These are phyloP conservation scores for Pseudachorutes palmiensis DNA, from an alignment of 1,140 invertebrate genomes.

Conservation along the genomic window DNA sequence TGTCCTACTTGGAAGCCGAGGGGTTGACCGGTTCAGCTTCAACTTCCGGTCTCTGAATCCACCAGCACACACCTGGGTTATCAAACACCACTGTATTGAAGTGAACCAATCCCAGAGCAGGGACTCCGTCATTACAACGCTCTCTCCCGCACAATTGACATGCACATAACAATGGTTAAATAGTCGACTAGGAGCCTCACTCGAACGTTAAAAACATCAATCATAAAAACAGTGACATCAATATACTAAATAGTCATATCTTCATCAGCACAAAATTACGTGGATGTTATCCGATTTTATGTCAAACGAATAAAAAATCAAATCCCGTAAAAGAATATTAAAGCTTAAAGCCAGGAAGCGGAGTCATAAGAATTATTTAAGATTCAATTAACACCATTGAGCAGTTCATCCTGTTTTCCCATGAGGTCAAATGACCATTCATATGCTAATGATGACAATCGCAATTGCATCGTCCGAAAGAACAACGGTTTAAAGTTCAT, in stretches of 20 bases:
- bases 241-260: too few relatives aligned
- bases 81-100: not conserved
- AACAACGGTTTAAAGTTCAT: conserved; percentile 22
- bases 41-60: conserved; percentile 37
- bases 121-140: too few relatives aligned
- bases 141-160: not conserved
- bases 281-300: too few relatives aligned
- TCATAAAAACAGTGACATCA: too few relatives aligned
- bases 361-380: too few relatives aligned
- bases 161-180: not conserved
- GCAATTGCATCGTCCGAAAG: not conserved
- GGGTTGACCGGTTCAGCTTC: conserved; percentile 27
- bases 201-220: not conserved
- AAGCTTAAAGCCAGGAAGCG: too few relatives aligned
- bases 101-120: too few relatives aligned
- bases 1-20: conserved; percentile 21
- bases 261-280: too few relatives aligned
- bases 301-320: too few relatives aligned
- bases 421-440: not conserved
- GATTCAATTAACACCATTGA: not conserved
- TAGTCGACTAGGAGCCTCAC: not conserved
- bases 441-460: too few relatives aligned
- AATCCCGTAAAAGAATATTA: too few relatives aligned
- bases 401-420: not conserved
- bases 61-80: conserved; percentile 35